phyloP scores from a whole-genome alignment of 1,140 invertebrate genomes.

The Ptiloglossa arizonensis region DNA sequence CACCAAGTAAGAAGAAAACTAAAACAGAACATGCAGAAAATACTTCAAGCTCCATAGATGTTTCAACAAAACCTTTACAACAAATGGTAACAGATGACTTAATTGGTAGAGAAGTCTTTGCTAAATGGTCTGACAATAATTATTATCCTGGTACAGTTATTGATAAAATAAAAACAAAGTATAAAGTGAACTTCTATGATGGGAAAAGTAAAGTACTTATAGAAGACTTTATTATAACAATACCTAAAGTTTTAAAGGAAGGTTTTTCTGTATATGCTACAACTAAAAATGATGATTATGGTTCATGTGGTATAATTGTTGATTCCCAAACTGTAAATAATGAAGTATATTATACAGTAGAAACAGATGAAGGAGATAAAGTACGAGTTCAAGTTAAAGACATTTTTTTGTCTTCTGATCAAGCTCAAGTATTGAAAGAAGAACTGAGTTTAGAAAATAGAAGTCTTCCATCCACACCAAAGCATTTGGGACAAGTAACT shows the following conservation, averaged over 20 bases:
- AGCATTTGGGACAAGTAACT: conserved; percentile 66
- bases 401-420: conserved; percentile 73
- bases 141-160: conserved; percentile 84
- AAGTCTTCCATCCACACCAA: conserved; percentile 70
- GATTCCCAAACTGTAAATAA: conserved; percentile 53
- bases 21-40: conserved; percentile 23
- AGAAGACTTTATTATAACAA: conserved; percentile 83
- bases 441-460: conserved; percentile 51
- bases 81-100: conserved; percentile 48
- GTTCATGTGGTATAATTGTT: conserved; percentile 71
- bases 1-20: conserved; percentile 37
- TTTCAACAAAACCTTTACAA: neutral
- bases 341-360: conserved; percentile 61
- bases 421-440: conserved; percentile 72
- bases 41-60: neutral
- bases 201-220: conserved; percentile 83
- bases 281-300: conserved; percentile 65
- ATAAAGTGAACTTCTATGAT: conserved; percentile 84
- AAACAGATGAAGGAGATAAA: conserved; percentile 70
- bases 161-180: conserved; percentile 83
- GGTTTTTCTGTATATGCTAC: conserved; percentile 75
- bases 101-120: conserved; percentile 83
- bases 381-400: conserved; percentile 68
- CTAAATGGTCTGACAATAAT: conserved; percentile 85
- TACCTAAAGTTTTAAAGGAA: conserved; percentile 60